Base-by-base conservation (phyloP, 2,113 vertebrate species). In the Tachycineta bicolor region DNA sequence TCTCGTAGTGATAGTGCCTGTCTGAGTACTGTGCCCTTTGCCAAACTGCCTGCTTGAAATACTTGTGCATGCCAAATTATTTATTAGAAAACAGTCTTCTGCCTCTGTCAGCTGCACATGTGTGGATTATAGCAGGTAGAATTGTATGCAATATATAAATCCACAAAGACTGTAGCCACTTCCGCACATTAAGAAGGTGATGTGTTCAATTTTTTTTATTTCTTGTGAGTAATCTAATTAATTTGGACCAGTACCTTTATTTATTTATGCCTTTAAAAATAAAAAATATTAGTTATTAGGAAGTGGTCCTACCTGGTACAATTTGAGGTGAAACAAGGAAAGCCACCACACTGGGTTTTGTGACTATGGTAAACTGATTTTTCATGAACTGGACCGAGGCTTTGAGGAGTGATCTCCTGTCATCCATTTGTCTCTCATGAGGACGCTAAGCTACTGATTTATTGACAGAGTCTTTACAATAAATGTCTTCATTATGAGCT, bases 391-490 rank as follows among this genome's bases (percentile, higher is more conserved):
- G 39, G 25, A 33, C 25, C 41, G 56, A 83, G 44, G 24, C 77
- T 87, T 89, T 75, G 44, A 87, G n/a, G 19, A 75, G 47, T 78
- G n/a, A 83, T 78, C 46, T 86, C 79, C 70, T 86, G 67, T 59
- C 70, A 85, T 55, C 41, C 20, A 31, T 83, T 86, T 88, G 29
- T 52, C 34, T 94, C 87, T 93, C 82, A 75, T 33, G 73, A 95
- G 68, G 55, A 81, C 82, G 37, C 37, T 87, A 46, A 82, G 65
- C 70, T 80, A 89, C 75, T 83, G 91, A 83, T 94, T 88, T 93
- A 92, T 92, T 88, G 93, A 58, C 83, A 95, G n/a, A 34, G 41
- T 88, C 71, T 92, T 95, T 65, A 65, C 86, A 94, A 94, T n/a
- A 86, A 81, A 81, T 88, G 41, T 78, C 71, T 94, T 96, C 55